Evolutionary conservation across 2,113 vertebrate genomes (phyloP), one percentile per base, ranked within the genome.

Genomic region (Gymnogyps californianus): DNA sequence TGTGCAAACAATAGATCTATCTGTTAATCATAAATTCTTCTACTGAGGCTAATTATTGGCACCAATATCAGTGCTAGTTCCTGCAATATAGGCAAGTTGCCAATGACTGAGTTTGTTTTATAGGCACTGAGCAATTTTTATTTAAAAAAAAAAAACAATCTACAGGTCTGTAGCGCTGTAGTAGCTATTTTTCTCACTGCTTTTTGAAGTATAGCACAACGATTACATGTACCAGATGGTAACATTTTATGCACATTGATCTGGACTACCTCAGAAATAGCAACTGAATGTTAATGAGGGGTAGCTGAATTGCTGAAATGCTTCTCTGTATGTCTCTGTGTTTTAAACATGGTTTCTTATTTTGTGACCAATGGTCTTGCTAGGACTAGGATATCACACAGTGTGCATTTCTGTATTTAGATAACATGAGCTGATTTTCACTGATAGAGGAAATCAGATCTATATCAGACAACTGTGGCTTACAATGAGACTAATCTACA

Each of bases 211-310:
- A 58, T 2, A 90, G 75, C 64, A 58, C 38, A 92, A 61, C 6
- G 36, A 91, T 89, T 92, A 94, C 81, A 87, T 7, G 51, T 91
- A 91, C 84, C 95, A 96, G 94, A 96, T 96, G 94, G 95, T 62
- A 96, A 70, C 89, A 81, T 90, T 96, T 96, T 83, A 87, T 74
- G 92, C 93, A 92, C 85, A 80, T 83, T 96, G 94, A 93, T 93
- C 89, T 42, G 70, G 62, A 83, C 91, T 94, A 83, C 87, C 90
- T 95, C 89, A 89, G 96, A 94, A 93, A 93, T 84, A 95, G 91
- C 77, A 95, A 80, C 78, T 89, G 94, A 95, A 96, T 95, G 62
- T 78, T 96, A 96, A 97, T 86, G 72, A 94, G 67, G 76, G 66
- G 75, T 72, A 65, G 88, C 66, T 70, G 91, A 96, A 85, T 54